Conservation (phyloP, 1,140 invertebrate genomes). For the Ladona fulva region DNA sequence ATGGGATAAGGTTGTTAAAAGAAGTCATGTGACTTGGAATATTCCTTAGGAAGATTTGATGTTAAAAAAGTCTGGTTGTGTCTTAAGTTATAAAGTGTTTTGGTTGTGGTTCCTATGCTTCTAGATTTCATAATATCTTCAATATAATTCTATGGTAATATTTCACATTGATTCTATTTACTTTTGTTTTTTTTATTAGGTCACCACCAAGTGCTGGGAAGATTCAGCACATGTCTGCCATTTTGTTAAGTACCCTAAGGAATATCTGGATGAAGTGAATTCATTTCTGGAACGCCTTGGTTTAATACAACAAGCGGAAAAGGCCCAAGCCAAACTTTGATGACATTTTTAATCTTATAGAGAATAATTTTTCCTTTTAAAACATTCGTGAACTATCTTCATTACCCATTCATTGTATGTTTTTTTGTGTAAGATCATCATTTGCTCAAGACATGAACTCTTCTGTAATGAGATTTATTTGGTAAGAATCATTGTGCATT, state of each 20-base stretch:
- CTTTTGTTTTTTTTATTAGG: slow-evolving; percentile 43
- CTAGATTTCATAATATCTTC: too few species aligned
- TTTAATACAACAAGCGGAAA: neutral
- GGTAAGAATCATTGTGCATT: neutral
- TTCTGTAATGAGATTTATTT: neutral
- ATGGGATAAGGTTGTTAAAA: too few species aligned
- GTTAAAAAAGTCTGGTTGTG: too few species aligned
- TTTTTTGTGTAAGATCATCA: neutral
- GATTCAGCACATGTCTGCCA: slow-evolving; percentile 78
- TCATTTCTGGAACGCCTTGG: slow-evolving; percentile 46
- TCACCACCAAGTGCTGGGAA: slow-evolving; percentile 69
- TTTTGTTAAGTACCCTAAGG: slow-evolving; percentile 64
- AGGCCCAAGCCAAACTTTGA: slow-evolving; percentile 12
- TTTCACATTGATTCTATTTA: too few species aligned
- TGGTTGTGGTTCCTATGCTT: too few species aligned
- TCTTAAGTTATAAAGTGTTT: neutral
- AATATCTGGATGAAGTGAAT: slow-evolving; percentile 63
- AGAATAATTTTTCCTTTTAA: neutral
- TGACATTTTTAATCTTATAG: neutral
- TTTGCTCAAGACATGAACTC: neutral
- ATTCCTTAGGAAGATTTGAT: too few species aligned
- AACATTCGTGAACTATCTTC: neutral
- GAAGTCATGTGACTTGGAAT: too few species aligned
- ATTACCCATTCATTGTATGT: neutral
- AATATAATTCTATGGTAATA: too few species aligned